A percentile compares a stretch with the other conserved stretches of the same genome.
Conservation (phyloP, 2,888 invertebrate species). For the Harpagoxenus sublaevis region DNA sequence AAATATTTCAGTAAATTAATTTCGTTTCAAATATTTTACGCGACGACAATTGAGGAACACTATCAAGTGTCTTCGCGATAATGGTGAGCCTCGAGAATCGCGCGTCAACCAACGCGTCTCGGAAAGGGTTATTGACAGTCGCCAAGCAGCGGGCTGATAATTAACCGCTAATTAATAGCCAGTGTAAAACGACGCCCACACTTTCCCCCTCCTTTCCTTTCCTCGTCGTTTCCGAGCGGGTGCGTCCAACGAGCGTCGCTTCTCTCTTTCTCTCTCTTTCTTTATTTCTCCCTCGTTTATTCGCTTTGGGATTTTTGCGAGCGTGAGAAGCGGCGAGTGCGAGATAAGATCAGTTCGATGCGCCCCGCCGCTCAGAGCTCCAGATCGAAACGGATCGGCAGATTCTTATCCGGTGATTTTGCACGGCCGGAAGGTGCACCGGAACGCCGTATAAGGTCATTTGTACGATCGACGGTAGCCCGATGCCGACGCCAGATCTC, state of each 20-base stretch:
- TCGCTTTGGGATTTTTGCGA: constrained; percentile 50
- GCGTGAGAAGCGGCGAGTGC: constrained; percentile 41
- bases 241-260: constrained; percentile 23
- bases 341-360: constrained; percentile 67
- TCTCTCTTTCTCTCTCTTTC: constrained; percentile 36
- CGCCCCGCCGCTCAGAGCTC: constrained; percentile 58
- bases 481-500: constrained; percentile 68
- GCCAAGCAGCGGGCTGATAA: constrained; percentile 71
- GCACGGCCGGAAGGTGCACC: constrained; percentile 62
- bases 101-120: constrained; percentile 20
- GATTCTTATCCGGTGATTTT: constrained; percentile 70
- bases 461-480: constrained; percentile 69
- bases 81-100: not conserved
- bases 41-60: constrained; percentile 11
- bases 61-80: constrained; percentile 45
- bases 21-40: not conserved
- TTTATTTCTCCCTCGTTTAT: constrained; percentile 23
- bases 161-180: constrained; percentile 79
- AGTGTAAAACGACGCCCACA: constrained; percentile 65
- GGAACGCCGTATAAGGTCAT: constrained; percentile 78
- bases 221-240: not conserved
- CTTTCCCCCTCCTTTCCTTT: constrained; percentile 45
- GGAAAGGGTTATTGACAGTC: constrained; percentile 67
- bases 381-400: constrained; percentile 65
- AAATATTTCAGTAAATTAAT: constrained; percentile 9